Evolutionary conservation across 2,113 vertebrate species (phyloP).

Genomic region (Colistium nudipinnis): DNA sequence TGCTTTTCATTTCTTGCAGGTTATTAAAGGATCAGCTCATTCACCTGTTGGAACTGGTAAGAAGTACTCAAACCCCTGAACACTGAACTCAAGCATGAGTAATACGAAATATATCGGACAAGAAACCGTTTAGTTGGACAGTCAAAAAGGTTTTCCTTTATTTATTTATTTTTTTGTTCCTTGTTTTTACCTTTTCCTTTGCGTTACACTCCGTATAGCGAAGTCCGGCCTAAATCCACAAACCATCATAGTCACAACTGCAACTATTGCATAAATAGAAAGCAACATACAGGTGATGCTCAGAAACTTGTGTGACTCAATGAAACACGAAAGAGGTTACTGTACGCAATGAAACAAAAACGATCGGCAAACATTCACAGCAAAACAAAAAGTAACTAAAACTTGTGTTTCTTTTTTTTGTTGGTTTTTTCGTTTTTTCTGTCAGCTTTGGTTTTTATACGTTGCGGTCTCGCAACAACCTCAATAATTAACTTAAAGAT

Average conservation of each 20-base stretch:
- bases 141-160: slow-evolving; percentile 75
- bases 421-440: slow-evolving; percentile 38
- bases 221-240: slow-evolving; percentile 76
- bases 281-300: slow-evolving; percentile 76
- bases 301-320: slow-evolving; percentile 59
- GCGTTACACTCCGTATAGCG: slow-evolving; percentile 71
- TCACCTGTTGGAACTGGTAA: no score
- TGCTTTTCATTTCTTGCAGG: no score
- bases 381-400: slow-evolving; percentile 58
- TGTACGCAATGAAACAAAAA: slow-evolving; percentile 59
- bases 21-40: no score
- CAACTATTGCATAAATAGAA: slow-evolving; percentile 81
- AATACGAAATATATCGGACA: slow-evolving; percentile 12
- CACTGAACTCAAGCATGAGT: no score
- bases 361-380: slow-evolving; percentile 69
- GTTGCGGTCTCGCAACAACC: slow-evolving; percentile 56
- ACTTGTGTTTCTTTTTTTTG: slow-evolving; percentile 22
- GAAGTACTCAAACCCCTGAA: neutral
- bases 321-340: slow-evolving; percentile 70
- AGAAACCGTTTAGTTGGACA: slow-evolving; percentile 61
- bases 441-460: slow-evolving; percentile 76
- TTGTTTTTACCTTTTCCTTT: slow-evolving; percentile 67
- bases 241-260: slow-evolving; percentile 74
- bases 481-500: slow-evolving; percentile 40
- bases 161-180: slow-evolving; percentile 53